Evolutionary conservation across 2,797 vertebrate genomes (phyloP).

Genomic region (Oryzias dopingdopingensis): DNA sequence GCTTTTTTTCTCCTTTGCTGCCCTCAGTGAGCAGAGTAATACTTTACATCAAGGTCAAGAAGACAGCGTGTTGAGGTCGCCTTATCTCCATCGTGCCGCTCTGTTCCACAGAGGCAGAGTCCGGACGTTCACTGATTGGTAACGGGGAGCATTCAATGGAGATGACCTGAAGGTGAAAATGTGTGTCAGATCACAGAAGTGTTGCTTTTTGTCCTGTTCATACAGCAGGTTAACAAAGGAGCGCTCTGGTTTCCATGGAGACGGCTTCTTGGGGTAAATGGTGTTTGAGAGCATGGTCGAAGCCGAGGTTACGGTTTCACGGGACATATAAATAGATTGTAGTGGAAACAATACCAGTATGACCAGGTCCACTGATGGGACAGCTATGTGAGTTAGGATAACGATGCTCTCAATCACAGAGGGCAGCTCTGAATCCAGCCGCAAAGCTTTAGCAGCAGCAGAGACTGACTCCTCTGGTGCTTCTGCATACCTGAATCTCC

Average conservation of each 20-base stretch:
- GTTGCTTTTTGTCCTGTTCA: slow-evolving; percentile 21
- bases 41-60: slow-evolving; percentile 42
- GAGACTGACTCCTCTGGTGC: too few species aligned
- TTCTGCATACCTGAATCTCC: too few species aligned
- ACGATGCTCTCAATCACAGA: too few species aligned
- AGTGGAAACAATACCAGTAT: slow-evolving; percentile 41
- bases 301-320: slow-evolving; percentile 47
- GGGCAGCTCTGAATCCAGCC: too few species aligned
- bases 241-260: slow-evolving; percentile 62
- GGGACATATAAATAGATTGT: slow-evolving; percentile 57
- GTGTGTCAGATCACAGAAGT: slow-evolving; percentile 31
- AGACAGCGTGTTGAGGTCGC: slow-evolving; percentile 20
- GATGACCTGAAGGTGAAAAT: slow-evolving; percentile 24
- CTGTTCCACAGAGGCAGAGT: slow-evolving; percentile 14
- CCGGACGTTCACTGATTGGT: slow-evolving; percentile 16
- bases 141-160: slow-evolving; percentile 23
- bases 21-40: slow-evolving; percentile 14
- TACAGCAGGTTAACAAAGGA: slow-evolving; percentile 35
- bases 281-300: slow-evolving; percentile 38
- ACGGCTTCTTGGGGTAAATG: slow-evolving; percentile 48
- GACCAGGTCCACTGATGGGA: too few species aligned
- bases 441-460: too few species aligned
- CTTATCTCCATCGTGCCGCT: slow-evolving; percentile 22
- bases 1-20: neutral
- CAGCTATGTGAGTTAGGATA: too few species aligned